Conservation (phyloP, 2,797 vertebrate genomes). For the Galagoides demidoff region DNA sequence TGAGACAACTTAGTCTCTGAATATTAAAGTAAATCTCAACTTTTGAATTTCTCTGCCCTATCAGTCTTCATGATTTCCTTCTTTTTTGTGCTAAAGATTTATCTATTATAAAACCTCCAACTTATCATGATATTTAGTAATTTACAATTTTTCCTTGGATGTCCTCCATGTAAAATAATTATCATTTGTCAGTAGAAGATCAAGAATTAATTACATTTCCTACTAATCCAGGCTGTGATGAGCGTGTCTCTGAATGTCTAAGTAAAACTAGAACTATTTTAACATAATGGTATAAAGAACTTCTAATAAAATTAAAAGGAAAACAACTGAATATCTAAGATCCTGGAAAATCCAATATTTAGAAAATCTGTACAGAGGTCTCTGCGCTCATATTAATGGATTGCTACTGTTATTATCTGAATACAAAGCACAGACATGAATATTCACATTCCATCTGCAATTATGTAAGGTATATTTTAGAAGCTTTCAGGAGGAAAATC, state of each 20-base stretch:
- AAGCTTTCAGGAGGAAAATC: background rate
- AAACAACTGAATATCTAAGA: background rate
- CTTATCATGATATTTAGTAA: background rate
- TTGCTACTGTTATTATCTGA: background rate
- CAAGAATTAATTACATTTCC: background rate
- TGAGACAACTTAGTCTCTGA: background rate
- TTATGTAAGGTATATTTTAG: background rate
- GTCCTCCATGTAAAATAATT: background rate
- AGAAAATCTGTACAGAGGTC: background rate
- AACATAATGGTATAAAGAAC: background rate
- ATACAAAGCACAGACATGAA: background rate
- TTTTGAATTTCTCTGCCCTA: background rate
- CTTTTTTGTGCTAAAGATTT: background rate
- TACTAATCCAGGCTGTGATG: background rate
- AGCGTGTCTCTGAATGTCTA: background rate
- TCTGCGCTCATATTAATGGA: background rate
- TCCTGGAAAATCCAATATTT: background rate
- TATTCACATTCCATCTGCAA: background rate
- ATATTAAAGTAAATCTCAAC: background rate
- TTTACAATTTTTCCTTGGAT: background rate
- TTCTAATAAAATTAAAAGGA: background rate
- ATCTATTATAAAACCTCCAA: background rate
- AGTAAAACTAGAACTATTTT: background rate
- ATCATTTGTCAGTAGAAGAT: no score
- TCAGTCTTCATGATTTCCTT: background rate